Base-by-base conservation (phyloP, 2,797 vertebrate genomes). In the Tenualosa thibaudeaui region DNA sequence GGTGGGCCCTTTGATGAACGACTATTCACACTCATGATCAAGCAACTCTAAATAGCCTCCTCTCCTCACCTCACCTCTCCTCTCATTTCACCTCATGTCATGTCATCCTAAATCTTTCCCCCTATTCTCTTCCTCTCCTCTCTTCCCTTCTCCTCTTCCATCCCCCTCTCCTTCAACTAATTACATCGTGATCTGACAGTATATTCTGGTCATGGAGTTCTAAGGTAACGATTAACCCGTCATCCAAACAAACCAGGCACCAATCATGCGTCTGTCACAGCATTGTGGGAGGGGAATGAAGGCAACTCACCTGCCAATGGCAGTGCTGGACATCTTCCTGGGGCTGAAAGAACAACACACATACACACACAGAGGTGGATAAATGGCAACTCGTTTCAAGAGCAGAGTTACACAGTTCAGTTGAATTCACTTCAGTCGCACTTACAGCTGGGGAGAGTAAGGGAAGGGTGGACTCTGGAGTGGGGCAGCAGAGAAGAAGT, bases 271-370 rank as follows among this genome's bases (percentile, higher is more conserved):
- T 0, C 2, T 12, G 65, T 40, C 31, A 65, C 24, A 2, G 2
- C 17, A 4, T 15, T 40, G 68, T 5, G 31, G 5, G 37, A 43
- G 50, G 58, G 26, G 12, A 85, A 71, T 26, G 49, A 26, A 81
- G 75, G 65, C 37, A 46, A 46, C 96, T 93, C 96, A 99, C 98
- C 98, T 97, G 93, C 98, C 98, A 90, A 99, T 99, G 51, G 98
- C 98, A 0, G 97, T 99, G 93, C 97, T 98, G 88, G 98, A 96
- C 90, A 99, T 99, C 93, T 98, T 99, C 87, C 97, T 95, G 81
- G 98, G 98, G 93, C 98, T 99, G 84, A 87, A 71, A 84, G 40
- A 92, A 81, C 46, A 88, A 43, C 26, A 85, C 31, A 46, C 46
- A 46, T 3, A 43, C 26, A 85, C 31, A 46, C 46, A 46, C 46